phyloP scores from a whole-genome alignment of 1,140 invertebrate species.

The Eurosta solidaginis region DNA sequence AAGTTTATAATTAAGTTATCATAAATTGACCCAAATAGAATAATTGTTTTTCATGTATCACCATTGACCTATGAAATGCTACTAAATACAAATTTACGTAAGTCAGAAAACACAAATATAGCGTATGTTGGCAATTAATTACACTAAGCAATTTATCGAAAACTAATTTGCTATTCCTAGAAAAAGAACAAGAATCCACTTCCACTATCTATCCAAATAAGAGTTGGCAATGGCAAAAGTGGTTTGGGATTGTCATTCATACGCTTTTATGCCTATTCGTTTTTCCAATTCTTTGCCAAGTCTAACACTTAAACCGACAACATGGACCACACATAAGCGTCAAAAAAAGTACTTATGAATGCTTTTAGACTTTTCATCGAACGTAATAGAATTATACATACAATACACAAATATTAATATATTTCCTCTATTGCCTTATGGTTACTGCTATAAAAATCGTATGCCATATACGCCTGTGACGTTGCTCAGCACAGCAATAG shows the following conservation, averaged over 20 bases:
- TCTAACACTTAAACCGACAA: background rate
- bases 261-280: background rate
- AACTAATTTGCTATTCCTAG: conserved; percentile 7
- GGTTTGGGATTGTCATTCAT: background rate
- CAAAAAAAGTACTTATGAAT: background rate
- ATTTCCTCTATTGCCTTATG: background rate
- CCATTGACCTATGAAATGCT: background rate
- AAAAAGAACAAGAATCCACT: background rate
- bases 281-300: background rate
- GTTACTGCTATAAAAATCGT: background rate
- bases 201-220: background rate
- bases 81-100: background rate
- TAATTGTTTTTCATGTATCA: background rate
- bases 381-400: background rate
- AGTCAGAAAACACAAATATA: background rate
- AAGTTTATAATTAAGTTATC: no score
- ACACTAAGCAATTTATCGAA: conserved; percentile 6
- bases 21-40: background rate
- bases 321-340: background rate
- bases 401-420: background rate
- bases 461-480: background rate
- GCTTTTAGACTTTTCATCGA: conserved; percentile 4
- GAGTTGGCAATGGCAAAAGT: background rate
- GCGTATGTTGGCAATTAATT: conserved; percentile 9
- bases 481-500: background rate